Evolutionary conservation across 2,888 invertebrate genomes (phyloP).

Genomic region (Sicus ferrugineus): DNA sequence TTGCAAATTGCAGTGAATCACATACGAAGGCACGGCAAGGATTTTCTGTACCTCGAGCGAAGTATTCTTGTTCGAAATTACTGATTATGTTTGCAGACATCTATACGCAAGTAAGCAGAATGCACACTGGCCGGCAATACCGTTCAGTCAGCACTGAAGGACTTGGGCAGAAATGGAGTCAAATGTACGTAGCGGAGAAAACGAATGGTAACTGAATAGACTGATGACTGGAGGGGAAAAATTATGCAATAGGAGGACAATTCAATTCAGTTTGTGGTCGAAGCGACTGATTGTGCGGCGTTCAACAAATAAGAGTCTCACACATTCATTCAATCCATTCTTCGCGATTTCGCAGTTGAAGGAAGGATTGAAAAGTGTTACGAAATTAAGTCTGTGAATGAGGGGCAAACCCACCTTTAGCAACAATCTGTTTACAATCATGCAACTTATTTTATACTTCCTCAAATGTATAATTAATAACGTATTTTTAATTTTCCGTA

Average conservation of each 20-base stretch:
- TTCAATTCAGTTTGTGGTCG: constrained; percentile 39
- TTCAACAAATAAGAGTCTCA: constrained; percentile 26
- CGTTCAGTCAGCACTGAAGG: background rate
- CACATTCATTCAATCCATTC: too few relatives aligned
- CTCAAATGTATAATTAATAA: too few relatives aligned
- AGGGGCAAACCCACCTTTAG: too few relatives aligned
- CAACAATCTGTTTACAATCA: too few relatives aligned
- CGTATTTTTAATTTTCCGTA: too few relatives aligned
- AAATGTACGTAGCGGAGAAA: background rate
- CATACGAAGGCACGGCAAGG: background rate
- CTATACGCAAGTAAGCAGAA: constrained; percentile 48
- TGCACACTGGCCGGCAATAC: background rate
- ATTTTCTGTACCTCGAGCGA: background rate
- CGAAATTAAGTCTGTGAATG: too few relatives aligned
- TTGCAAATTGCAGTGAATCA: constrained; percentile 4
- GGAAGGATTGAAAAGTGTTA: too few relatives aligned
- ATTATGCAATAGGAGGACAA: constrained; percentile 27
- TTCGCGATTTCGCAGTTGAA: too few relatives aligned
- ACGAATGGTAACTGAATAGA: constrained; percentile 8
- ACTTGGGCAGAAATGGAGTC: background rate
- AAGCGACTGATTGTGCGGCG: constrained; percentile 28
- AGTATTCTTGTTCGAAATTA: constrained; percentile 53
- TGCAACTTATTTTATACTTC: too few relatives aligned
- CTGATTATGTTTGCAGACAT: constrained; percentile 61
- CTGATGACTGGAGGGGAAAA: constrained; percentile 27